Base-by-base conservation (phyloP, 2,888 invertebrate genomes). In the Chrysodeixis includens region DNA sequence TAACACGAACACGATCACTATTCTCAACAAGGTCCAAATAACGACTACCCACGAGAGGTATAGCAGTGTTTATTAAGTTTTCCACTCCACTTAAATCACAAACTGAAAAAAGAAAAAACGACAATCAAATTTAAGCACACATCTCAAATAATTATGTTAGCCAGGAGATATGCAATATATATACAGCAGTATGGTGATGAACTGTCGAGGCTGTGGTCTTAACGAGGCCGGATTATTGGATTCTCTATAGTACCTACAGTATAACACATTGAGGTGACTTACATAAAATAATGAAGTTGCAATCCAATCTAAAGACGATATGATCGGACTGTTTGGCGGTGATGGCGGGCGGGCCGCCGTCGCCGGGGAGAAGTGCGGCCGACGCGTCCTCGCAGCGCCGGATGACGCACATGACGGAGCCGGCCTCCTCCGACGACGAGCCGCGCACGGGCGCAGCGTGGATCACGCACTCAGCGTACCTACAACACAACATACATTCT, bases 221-320 rank as follows among this genome's bases (percentile, higher is more conserved):
- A n/a, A n/a, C n/a, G n/a, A n/a, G n/a, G n/a, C n/a, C n/a, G n/a
- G n/a, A n/a, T n/a, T n/a, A n/a, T n/a, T n/a, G n/a, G n/a, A n/a
- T n/a, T n/a, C n/a, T n/a, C n/a, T n/a, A n/a, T n/a, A 14, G 14
- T 14, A 3, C 35, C 14, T 14, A 35, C 12, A 35, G 14, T 6
- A 14, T 7, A 40, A 40, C 3, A 40, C n/a, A 5, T n/a, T n/a
- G 40, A 40, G n/a, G 10, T 46, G 68, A 86, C 95, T 85, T 95
- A 91, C 96, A 96, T 82, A 98, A 96, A 84, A 99, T 98, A 92
- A 97, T 98, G 78, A 98, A 98, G 88, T 96, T 96, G 82, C 96
- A 96, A 93, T 99, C 98, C 91, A 99, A 96, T 95, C 98, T 98
- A 89, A 99, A 98, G 84, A 98, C 98, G 94, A 99, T 98, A 92